These are phyloP conservation scores for Silurus glanis DNA, from an alignment of 2,113 vertebrate genomes.

Conservation along the genomic window DNA sequence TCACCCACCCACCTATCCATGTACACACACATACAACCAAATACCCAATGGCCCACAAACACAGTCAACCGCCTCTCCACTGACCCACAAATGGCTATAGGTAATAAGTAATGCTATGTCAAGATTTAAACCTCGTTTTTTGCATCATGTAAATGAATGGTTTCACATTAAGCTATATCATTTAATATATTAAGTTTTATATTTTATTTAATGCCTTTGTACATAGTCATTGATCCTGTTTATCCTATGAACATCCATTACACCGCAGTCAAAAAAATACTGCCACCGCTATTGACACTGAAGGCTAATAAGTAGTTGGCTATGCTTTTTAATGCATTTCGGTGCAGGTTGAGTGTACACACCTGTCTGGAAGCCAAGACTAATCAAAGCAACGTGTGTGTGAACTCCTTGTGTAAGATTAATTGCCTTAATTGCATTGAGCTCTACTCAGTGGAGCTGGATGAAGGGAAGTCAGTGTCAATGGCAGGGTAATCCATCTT, in stretches of 20 bases:
- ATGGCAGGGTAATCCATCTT: slow-evolving; percentile 76
- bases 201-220: not conserved
- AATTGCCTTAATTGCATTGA: slow-evolving; percentile 77
- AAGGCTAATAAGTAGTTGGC: slow-evolving; percentile 42
- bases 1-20: not conserved
- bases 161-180: not conserved
- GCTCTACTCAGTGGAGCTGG: slow-evolving; percentile 62
- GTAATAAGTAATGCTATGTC: not conserved
- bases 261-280: not conserved
- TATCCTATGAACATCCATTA: not conserved
- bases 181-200: not conserved
- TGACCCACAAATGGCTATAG: not conserved
- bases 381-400: slow-evolving; percentile 55
- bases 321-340: slow-evolving; percentile 38
- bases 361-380: slow-evolving; percentile 58
- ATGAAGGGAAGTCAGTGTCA: slow-evolving; percentile 65
- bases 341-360: slow-evolving; percentile 30
- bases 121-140: not conserved
- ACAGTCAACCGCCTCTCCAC: not conserved
- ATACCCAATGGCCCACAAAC: not conserved
- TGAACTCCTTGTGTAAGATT: slow-evolving; percentile 69
- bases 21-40: not conserved
- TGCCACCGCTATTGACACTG: slow-evolving; percentile 11
- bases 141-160: not conserved
- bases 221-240: not conserved